Evolutionary conservation across 92 coral and sea anemone genomes (phyloP).

Genomic region (Epizoanthus stellaris): DNA sequence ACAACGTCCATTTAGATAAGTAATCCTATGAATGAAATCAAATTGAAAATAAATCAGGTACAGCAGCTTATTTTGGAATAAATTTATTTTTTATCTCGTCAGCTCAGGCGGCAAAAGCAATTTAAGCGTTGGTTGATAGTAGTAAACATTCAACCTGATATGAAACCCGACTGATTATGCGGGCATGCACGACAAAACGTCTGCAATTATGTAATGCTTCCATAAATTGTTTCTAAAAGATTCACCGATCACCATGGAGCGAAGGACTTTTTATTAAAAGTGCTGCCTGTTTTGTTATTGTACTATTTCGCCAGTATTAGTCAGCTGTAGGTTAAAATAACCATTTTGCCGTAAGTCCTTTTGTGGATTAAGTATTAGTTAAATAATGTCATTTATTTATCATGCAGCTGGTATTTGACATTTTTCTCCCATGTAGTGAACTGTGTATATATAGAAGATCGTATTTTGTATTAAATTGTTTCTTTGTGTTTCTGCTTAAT

Average conservation of each 20-base stretch:
- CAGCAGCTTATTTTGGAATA: no score
- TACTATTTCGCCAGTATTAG: no score
- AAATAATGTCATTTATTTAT: neutral
- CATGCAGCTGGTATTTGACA: neutral
- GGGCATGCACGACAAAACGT: neutral
- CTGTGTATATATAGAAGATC: neutral
- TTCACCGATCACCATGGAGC: neutral
- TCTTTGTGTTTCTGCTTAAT: neutral
- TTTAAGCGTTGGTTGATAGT: neutral
- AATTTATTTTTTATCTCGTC: no score
- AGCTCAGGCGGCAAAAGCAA: no score
- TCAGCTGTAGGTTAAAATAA: neutral
- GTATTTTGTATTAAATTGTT: neutral
- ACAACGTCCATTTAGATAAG: no score
- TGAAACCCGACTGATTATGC: neutral
- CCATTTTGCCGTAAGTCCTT: neutral
- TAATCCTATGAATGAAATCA: no score
- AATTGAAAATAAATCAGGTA: no score
- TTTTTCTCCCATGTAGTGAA: conserved; percentile 2
- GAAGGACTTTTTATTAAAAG: no score
- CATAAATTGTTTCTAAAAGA: neutral
- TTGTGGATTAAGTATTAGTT: neutral
- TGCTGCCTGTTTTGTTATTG: no score
- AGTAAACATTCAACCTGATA: neutral
- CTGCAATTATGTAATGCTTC: neutral